A percentile compares a stretch with the other conserved stretches of the same genome.
These are phyloP conservation scores for Tupiocoris notatus DNA, from an alignment of 2,888 invertebrate species.

Conservation along the genomic window DNA sequence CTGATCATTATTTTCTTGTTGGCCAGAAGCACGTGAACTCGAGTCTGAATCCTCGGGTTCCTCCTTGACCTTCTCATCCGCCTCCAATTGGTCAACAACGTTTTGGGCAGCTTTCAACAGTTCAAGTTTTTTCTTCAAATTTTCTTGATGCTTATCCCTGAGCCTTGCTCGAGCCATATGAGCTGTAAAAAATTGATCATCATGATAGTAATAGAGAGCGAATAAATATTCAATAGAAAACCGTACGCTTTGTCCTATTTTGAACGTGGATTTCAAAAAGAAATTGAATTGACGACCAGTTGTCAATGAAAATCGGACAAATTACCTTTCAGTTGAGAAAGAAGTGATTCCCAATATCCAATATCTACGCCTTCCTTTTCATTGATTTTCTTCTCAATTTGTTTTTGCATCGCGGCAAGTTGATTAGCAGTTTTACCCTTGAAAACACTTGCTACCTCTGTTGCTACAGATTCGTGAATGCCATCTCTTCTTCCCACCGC, in stretches of 20 bases:
- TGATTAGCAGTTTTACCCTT: slow-evolving; percentile 90
- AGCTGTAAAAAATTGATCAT: slow-evolving; percentile 58
- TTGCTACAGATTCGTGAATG: slow-evolving; percentile 87
- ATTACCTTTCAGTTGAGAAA: slow-evolving; percentile 84
- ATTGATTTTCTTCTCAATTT: slow-evolving; percentile 83
- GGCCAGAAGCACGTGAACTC: slow-evolving; percentile 51
- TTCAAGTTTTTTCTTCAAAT: slow-evolving; percentile 81
- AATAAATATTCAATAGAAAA: neutral
- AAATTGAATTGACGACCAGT: too few relatives aligned
- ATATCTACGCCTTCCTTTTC: slow-evolving; percentile 90
- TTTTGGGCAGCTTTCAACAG: slow-evolving; percentile 85
- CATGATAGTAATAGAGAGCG: neutral
- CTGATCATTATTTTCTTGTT: slow-evolving; percentile 50
- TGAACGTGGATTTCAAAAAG: too few relatives aligned
- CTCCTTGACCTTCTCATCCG: slow-evolving; percentile 52
- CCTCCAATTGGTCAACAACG: slow-evolving; percentile 54
- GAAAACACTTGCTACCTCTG: slow-evolving; percentile 85
- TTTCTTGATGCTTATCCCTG: slow-evolving; percentile 87
- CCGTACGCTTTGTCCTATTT: neutral
- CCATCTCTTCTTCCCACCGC: slow-evolving; percentile 66
- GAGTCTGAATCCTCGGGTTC: slow-evolving; percentile 52
- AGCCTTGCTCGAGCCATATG: slow-evolving; percentile 91
- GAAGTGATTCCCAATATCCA: slow-evolving; percentile 95
- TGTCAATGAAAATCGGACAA: neutral
- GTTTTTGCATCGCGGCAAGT: slow-evolving; percentile 74